A percentile compares a stretch with the other conserved stretches of the same genome.
These are phyloP conservation scores for Chrysolina haemoptera DNA, from an alignment of 2,888 invertebrate genomes.

Conservation along the genomic window DNA sequence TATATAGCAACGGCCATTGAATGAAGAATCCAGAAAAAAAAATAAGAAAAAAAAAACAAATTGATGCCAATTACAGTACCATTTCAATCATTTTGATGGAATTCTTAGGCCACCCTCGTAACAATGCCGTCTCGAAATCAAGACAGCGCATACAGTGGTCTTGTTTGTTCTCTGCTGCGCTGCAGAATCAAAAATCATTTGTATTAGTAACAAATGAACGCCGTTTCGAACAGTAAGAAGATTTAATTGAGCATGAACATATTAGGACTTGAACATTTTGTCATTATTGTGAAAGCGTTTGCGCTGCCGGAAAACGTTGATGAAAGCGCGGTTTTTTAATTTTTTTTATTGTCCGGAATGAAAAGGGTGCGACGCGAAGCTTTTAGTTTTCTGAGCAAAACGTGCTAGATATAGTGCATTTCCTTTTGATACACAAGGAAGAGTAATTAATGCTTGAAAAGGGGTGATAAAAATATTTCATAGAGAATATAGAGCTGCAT, in stretches of 20 bases:
- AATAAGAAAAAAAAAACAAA: no score
- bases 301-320: slow-evolving; percentile 21
- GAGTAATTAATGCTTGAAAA: not conserved
- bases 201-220: slow-evolving; percentile 47
- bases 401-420: slow-evolving; percentile 2
- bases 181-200: slow-evolving; percentile 52
- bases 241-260: slow-evolving; percentile 46
- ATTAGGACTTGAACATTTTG: slow-evolving; percentile 35
- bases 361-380: not conserved
- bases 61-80: no score
- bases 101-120: no score
- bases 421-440: not conserved
- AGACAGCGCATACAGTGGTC: slow-evolving; percentile 28
- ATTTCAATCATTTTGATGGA: no score
- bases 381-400: slow-evolving; percentile 2
- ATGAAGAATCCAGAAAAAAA: no score
- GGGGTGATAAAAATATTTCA: not conserved
- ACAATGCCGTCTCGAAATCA: not conserved
- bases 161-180: slow-evolving; percentile 43
- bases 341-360: slow-evolving; percentile 13
- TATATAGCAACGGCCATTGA: no score
- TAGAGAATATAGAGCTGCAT: not conserved
- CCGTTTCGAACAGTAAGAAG: slow-evolving; percentile 45
- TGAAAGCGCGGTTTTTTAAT: slow-evolving; percentile 24
- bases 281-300: slow-evolving; percentile 35